These are phyloP conservation scores for Chiridota heheva DNA, from an alignment of 35 echinoderm and acorn worm species.

Conservation along the genomic window DNA sequence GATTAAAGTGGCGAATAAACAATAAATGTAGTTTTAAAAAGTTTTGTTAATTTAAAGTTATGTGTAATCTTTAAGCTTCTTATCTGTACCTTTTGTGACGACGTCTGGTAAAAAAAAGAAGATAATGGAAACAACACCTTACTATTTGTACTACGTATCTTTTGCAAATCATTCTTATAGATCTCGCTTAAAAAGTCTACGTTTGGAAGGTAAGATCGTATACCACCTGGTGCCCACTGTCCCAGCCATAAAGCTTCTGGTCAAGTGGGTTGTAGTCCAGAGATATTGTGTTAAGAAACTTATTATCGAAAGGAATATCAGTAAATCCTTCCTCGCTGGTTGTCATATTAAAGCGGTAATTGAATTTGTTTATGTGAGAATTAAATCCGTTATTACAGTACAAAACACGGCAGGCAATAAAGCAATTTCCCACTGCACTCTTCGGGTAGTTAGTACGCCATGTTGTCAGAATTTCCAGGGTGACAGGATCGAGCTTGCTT, in stretches of 20 bases:
- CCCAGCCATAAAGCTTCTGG: conserved; percentile 61
- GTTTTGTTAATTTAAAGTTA: too few species aligned
- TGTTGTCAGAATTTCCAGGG: conserved; percentile 34
- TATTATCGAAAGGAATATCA: conserved; percentile 49
- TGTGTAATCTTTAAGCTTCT: too few species aligned
- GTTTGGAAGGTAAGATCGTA: conserved; percentile 47
- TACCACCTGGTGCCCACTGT: conserved; percentile 61
- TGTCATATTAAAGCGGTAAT: conserved; percentile 49
- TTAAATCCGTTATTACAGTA: conserved; percentile 46
- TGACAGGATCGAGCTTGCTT: conserved; percentile 21
- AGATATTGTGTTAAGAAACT: conserved; percentile 22
- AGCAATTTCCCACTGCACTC: conserved; percentile 27
- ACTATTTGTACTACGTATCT: too few species aligned
- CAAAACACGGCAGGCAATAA: conserved; percentile 42
- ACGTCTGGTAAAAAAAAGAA: too few species aligned
- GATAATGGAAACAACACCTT: too few species aligned
- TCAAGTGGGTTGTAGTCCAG: conserved; percentile 57
- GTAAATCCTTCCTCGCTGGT: conserved; percentile 6
- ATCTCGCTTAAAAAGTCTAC: too few species aligned
- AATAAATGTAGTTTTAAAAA: too few species aligned
- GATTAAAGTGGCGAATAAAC: too few species aligned
- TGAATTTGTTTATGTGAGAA: conserved; percentile 39
- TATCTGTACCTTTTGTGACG: too few species aligned
- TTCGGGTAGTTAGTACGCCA: conserved; percentile 41
- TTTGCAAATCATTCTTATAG: too few species aligned